phyloP scores from a whole-genome alignment of 2,888 invertebrate species.

The Volucella zonaria region DNA sequence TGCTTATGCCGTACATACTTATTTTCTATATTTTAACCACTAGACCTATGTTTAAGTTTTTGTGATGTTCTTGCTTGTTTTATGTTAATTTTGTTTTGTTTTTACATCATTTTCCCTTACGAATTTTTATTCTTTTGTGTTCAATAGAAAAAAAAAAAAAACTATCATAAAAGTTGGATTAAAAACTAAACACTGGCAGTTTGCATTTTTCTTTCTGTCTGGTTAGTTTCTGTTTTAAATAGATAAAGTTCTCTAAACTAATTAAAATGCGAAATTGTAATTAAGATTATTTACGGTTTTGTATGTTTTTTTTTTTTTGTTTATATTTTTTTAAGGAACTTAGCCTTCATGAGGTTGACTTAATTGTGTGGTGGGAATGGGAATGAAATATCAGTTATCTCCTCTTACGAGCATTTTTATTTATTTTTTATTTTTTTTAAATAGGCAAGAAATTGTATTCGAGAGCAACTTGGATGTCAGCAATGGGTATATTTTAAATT shows the following conservation, averaged over 20 bases:
- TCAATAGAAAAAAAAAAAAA: neutral
- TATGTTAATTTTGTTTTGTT: neutral
- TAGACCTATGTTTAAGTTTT: conserved; percentile 28
- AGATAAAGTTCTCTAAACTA: too few species aligned
- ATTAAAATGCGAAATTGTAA: too few species aligned
- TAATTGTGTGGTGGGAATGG: too few species aligned
- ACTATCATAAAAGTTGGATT: neutral
- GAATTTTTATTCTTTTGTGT: neutral
- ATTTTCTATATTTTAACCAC: conserved; percentile 30
- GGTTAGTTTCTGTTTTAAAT: neutral
- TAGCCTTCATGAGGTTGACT: too few species aligned
- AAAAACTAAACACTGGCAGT: conserved; percentile 52
- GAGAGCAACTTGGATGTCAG: too few species aligned
- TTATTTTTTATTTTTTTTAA: too few species aligned
- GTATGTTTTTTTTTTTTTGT: too few species aligned
- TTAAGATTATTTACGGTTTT: too few species aligned
- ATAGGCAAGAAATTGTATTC: too few species aligned
- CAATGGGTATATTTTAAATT: too few species aligned
- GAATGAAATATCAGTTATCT: neutral
- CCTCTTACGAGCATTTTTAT: neutral
- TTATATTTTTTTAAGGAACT: too few species aligned
- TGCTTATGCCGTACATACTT: conserved; percentile 23
- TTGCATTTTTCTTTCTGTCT: conserved; percentile 24
- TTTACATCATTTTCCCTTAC: neutral
- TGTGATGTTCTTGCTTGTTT: neutral